Evolutionary conservation across 2,113 vertebrate genomes (phyloP).

Genomic region (Phainopepla nitens): DNA sequence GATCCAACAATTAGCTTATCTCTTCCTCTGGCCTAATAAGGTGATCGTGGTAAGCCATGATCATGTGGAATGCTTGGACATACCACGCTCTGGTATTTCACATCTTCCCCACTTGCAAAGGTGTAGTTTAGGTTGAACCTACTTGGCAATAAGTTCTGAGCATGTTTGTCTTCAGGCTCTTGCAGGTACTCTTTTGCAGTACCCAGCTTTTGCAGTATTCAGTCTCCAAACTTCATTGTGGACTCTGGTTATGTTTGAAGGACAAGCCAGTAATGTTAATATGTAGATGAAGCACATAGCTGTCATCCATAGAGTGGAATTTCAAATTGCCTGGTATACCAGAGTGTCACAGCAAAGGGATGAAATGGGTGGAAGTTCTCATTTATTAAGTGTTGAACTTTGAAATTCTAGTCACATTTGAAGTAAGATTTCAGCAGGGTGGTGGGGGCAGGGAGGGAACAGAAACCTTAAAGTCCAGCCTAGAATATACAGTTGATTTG

Average conservation of each 20-base stretch:
- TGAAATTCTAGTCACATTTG: background rate
- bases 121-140: background rate
- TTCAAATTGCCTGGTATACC: background rate
- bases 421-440: background rate
- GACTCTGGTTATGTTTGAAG: background rate
- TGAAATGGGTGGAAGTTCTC: background rate
- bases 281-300: background rate
- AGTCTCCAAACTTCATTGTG: background rate
- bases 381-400: background rate
- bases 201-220: background rate
- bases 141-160: background rate
- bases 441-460: fast-evolving
- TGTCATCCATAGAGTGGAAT: background rate
- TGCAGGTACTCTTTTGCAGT: background rate
- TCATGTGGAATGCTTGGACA: background rate
- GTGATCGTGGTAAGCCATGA: background rate
- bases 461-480: background rate
- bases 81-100: background rate
- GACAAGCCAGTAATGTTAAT: background rate
- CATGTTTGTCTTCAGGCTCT: background rate
- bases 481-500: background rate
- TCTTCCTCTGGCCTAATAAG: background rate
- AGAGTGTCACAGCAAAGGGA: background rate
- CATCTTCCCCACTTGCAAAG: background rate
- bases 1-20: background rate